Conservation (phyloP, 1,140 invertebrate genomes). For the Paraescarpia echinospica region DNA sequence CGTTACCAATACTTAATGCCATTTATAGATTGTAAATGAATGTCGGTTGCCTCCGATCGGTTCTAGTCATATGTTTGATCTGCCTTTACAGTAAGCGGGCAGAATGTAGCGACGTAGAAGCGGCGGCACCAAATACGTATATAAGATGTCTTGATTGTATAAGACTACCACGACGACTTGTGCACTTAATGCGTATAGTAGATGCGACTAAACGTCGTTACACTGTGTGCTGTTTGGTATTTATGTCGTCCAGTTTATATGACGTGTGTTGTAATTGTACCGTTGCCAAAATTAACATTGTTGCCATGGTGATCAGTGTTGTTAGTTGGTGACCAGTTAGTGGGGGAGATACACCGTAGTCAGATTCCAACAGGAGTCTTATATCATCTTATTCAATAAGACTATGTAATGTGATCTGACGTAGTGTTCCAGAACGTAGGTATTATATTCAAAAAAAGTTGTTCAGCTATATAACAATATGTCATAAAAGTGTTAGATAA, state of each 20-base stretch:
- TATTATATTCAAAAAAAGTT: background rate
- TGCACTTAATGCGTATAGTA: background rate
- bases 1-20: background rate
- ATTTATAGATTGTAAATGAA: background rate
- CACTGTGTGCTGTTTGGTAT: background rate
- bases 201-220: background rate
- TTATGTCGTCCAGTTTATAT: background rate
- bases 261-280: background rate
- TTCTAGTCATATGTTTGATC: conserved; percentile 1
- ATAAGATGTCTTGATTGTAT: background rate
- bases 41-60: background rate
- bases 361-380: background rate
- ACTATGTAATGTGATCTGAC: background rate
- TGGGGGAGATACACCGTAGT: background rate
- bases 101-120: background rate
- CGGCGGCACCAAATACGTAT: background rate
- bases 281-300: background rate
- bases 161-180: background rate
- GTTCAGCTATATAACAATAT: background rate
- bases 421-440: background rate
- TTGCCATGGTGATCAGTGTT: background rate
- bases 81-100: background rate
- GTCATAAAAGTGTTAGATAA: background rate
- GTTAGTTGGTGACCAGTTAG: background rate
- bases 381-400: background rate